phyloP scores from a whole-genome alignment of 1,140 invertebrate species.

The Episyrphus balteatus region DNA sequence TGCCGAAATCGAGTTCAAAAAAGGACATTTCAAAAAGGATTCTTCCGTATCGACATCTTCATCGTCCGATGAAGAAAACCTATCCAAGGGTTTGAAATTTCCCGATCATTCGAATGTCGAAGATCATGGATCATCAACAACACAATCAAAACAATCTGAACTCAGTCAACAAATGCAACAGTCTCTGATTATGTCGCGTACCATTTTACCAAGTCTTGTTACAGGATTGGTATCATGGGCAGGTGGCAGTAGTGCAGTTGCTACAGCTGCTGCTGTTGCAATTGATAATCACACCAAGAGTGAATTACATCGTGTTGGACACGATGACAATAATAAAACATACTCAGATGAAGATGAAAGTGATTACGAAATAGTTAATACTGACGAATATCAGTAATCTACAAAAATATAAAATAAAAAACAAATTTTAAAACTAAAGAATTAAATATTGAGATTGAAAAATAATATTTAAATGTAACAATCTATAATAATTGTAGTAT shows the following conservation, averaged over 20 bases:
- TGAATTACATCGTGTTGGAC: slow-evolving; percentile 10
- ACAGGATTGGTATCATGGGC: slow-evolving; percentile 23
- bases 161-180: slow-evolving; percentile 18
- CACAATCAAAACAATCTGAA: slow-evolving; percentile 2
- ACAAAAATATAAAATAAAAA: too few relatives aligned
- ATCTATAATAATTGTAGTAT: too few relatives aligned
- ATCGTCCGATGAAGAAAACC: slow-evolving; percentile 31
- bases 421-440: too few relatives aligned
- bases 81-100: slow-evolving; percentile 32
- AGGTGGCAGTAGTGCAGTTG: background rate
- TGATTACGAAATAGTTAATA: slow-evolving; percentile 33
- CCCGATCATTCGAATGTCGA: slow-evolving; percentile 25
- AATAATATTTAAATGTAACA: too few relatives aligned
- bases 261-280: background rate
- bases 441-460: too few relatives aligned
- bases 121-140: slow-evolving; percentile 3
- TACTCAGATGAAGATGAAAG: slow-evolving; percentile 30
- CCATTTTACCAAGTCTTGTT: slow-evolving; percentile 21
- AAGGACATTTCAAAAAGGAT: slow-evolving; percentile 30
- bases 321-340: slow-evolving; percentile 6
- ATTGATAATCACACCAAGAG: slow-evolving; percentile 3
- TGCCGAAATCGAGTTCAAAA: slow-evolving; percentile 24
- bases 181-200: slow-evolving; percentile 13
- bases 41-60: slow-evolving; percentile 30
- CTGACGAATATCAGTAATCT: slow-evolving; percentile 28